Conservation (phyloP, 2,888 invertebrate genomes). For the Campopleginae sp. region DNA sequence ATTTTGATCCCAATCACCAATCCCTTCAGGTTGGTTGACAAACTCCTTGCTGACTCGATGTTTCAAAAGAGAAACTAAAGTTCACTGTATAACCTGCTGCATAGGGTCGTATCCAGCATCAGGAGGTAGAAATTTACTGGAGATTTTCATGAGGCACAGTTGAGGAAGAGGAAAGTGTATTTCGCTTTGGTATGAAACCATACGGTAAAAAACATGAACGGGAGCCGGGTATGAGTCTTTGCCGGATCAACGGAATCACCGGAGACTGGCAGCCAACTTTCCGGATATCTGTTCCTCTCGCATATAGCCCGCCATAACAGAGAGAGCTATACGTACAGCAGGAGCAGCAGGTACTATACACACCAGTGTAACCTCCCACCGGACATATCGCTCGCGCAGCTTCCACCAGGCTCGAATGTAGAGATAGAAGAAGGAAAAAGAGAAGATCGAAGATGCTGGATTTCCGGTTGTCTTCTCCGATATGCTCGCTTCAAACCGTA, state of each 20-base stretch:
- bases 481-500: conserved; percentile 46
- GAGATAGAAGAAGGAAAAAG: conserved; percentile 26
- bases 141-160: background rate
- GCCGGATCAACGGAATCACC: conserved; percentile 34
- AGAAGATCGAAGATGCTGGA: conserved; percentile 68
- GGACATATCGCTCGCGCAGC: conserved; percentile 68
- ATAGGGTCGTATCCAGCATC: background rate
- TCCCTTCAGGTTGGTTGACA: background rate
- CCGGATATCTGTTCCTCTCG: conserved; percentile 80
- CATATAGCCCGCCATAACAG: conserved; percentile 34
- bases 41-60: background rate
- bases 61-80: background rate
- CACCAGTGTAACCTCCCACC: conserved; percentile 65
- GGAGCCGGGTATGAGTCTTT: conserved; percentile 28
- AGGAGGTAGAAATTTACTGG: conserved; percentile 45
- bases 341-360: conserved; percentile 42
- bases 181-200: background rate
- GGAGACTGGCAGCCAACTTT: conserved; percentile 72
- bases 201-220: conserved; percentile 32
- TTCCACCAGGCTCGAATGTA: conserved; percentile 37
- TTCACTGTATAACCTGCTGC: background rate
- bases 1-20: background rate
- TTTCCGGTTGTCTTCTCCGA: conserved; percentile 68
- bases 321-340: conserved; percentile 4
- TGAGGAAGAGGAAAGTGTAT: conserved; percentile 10